phyloP scores from a whole-genome alignment of 2,888 invertebrate genomes.

The Lomographa bimaculata region DNA sequence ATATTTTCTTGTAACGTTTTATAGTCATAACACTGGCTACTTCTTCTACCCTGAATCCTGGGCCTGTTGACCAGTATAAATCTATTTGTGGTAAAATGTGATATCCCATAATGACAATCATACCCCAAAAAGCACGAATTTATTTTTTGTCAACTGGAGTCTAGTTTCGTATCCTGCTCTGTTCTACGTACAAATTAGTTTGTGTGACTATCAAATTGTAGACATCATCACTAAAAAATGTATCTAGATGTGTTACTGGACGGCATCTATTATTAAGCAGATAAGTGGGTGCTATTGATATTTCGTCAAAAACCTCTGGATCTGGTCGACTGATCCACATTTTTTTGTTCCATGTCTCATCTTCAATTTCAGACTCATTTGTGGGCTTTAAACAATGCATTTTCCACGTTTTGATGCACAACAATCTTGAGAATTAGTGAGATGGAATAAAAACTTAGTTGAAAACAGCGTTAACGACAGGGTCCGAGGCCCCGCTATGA shows the following conservation, averaged over 20 bases:
- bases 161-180: background rate
- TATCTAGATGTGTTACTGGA: constrained; percentile 11
- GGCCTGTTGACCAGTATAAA: constrained; percentile 29
- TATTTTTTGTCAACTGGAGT: background rate
- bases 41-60: constrained; percentile 22
- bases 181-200: constrained; percentile 5
- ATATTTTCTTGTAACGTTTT: constrained; percentile 35
- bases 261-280: constrained; percentile 3
- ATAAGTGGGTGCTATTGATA: constrained; percentile 9
- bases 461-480: no score
- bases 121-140: constrained; percentile 27
- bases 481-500: no score
- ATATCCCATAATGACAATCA: constrained; percentile 30
- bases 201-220: constrained; percentile 14
- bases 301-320: constrained; percentile 7
- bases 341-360: constrained; percentile 9
- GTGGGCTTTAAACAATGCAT: no score
- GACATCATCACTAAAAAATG: constrained; percentile 15
- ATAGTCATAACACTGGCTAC: constrained; percentile 34
- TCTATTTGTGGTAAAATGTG: constrained; percentile 26
- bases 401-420: no score
- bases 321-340: constrained; percentile 15
- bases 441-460: no score
- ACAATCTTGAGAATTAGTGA: no score
- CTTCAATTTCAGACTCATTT: constrained; percentile 12